Evolutionary conservation across 2,797 vertebrate genomes (phyloP), one percentile per base, ranked within the genome.

Genomic region (Euphonia xanthogaster): DNA sequence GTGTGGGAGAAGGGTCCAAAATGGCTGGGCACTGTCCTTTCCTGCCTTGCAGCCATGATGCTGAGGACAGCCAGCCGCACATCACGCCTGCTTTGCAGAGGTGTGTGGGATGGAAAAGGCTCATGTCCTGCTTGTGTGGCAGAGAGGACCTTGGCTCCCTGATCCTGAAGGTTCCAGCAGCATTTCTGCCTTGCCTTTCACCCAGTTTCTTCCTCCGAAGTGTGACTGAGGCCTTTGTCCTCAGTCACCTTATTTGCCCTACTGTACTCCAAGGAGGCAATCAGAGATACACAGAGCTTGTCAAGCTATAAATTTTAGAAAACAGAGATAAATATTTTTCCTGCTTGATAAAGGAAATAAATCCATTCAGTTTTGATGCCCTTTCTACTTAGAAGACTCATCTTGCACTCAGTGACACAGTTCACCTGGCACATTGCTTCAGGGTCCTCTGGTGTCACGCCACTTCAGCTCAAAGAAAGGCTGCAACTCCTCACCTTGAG

Each of bases 281-380:
- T 42, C 48, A 62, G 60, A 94, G 76, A 50, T 17, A 86, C 14
- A 22, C 15, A 51, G 22, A 76, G 48, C 35, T 87, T 84, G 74
- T 66, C 54, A 75, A 82, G 65, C 63, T 85, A 75, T 88, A 93
- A 73, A 92, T 70, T 57, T 39, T 24, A 58, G 86, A 91, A 90
- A 70, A 1, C 28, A 66, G 67, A 91, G 70, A 93, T 70, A 95
- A 93, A 33, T n/a, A 62, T 50, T 81, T 78, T 73, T 87, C 53
- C 77, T 79, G 61, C 65, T 93, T 80, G 77, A 86, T 65, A 94
- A 96, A 70, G 30, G 71, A 95, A 91, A 68, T 40, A 75, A 80
- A 82, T 42, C 37, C 14, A 40, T 55, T 68, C 33, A 40, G 65
- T 54, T 87, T 42, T 1, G 3, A 67, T 62, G 72, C 45, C 73